A percentile compares a stretch with the other conserved stretches of the same genome.
phyloP scores from a whole-genome alignment of 1,140 invertebrate species.

The Hypsibius dujardini region DNA sequence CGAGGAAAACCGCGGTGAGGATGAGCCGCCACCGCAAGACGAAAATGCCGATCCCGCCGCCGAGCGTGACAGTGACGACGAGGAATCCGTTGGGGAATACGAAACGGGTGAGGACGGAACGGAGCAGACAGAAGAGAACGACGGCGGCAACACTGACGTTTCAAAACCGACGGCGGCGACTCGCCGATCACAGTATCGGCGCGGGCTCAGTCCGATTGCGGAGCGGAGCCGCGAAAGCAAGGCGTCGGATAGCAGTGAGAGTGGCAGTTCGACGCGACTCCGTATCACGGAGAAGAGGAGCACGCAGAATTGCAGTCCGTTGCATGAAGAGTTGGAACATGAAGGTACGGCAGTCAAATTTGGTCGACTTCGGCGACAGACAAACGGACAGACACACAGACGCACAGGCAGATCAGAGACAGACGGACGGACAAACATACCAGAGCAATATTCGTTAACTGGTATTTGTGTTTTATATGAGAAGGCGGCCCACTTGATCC shows the following conservation, averaged over 20 bases:
- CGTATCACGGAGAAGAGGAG: not conserved
- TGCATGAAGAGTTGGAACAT: not conserved
- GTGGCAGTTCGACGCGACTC: not conserved
- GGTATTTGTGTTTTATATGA: no score
- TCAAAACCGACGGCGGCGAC: not conserved
- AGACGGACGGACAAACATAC: not conserved
- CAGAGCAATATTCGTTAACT: not conserved
- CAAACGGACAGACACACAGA: no score
- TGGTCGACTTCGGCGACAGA: not conserved
- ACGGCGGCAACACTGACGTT: no score
- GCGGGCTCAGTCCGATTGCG: not conserved
- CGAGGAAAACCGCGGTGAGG: not conserved
- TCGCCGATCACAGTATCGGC: not conserved
- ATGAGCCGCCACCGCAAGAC: not conserved
- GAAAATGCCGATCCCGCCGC: no score
- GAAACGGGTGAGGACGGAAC: not conserved
- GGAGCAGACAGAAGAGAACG: not conserved
- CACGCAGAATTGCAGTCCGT: not conserved
- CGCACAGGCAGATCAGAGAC: not conserved
- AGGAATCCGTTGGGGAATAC: not conserved
- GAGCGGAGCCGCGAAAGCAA: slow-evolving; percentile 8
- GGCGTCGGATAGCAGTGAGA: not conserved
- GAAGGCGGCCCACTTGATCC: no score
- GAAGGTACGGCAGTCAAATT: not conserved
- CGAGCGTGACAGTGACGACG: not conserved